Evolutionary conservation across 1,140 invertebrate species (phyloP).

Genomic region (Formica exsecta): DNA sequence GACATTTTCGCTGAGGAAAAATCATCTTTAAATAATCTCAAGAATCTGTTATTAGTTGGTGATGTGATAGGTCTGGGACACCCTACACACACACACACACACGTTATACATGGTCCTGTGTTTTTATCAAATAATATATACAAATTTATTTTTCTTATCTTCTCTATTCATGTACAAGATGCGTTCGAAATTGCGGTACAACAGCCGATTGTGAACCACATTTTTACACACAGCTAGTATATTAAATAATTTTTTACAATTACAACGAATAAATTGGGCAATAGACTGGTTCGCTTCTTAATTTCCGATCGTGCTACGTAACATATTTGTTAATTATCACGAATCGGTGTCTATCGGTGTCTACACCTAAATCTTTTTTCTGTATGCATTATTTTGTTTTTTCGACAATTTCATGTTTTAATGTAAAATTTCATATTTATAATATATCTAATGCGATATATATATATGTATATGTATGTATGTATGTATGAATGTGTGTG

Average conservation of each 20-base stretch:
- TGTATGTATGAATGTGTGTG: too few relatives aligned
- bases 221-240: neutral
- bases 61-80: too few relatives aligned
- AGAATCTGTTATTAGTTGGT: too few relatives aligned
- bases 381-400: neutral
- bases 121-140: too few relatives aligned
- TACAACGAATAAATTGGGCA: neutral
- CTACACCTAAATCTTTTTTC: conserved; percentile 19
- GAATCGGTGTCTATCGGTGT: neutral
- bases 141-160: too few relatives aligned
- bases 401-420: neutral
- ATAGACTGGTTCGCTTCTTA: neutral
- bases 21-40: too few relatives aligned
- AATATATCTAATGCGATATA: neutral
- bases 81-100: too few relatives aligned
- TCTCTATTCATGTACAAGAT: too few relatives aligned
- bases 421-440: neutral
- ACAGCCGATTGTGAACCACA: too few relatives aligned
- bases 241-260: neutral
- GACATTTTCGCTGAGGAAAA: too few relatives aligned
- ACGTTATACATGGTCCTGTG: too few relatives aligned
- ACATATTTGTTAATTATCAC: neutral
- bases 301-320: neutral
- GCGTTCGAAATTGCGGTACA: too few relatives aligned
- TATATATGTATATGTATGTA: neutral